phyloP scores from a whole-genome alignment of 1,140 invertebrate genomes.

The Pachypeltis micranthus region DNA sequence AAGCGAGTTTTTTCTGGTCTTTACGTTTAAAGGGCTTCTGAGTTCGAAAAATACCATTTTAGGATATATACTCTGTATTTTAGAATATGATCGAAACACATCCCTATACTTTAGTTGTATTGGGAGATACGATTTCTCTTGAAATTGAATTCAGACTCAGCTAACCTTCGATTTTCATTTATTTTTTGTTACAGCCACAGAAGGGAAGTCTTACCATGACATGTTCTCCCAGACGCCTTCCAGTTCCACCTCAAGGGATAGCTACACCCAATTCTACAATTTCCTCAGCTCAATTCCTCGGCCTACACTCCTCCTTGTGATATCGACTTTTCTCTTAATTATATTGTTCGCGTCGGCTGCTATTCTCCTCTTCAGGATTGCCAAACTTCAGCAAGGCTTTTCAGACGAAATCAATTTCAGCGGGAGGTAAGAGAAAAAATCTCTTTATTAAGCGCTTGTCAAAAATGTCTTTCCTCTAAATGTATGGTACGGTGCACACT shows the following conservation, averaged over 20 bases:
- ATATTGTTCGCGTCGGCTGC: slow-evolving; percentile 33
- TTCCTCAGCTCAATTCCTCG: slow-evolving; percentile 20
- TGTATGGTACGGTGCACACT: not conserved
- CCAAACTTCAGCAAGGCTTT: slow-evolving; percentile 29
- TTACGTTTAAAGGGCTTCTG: too few species aligned
- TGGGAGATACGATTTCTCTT: too few species aligned
- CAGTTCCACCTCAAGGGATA: not conserved
- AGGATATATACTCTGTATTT: too few species aligned
- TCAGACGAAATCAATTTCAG: slow-evolving; percentile 20
- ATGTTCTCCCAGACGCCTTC: slow-evolving; percentile 19
- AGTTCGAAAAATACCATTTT: too few species aligned
- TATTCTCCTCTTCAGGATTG: slow-evolving; percentile 32
- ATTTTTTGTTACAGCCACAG: slow-evolving; percentile 13
- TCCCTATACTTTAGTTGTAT: too few species aligned
- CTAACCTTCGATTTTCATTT: too few species aligned
- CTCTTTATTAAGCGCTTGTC: not conserved
- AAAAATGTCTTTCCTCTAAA: not conserved
- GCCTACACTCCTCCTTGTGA: slow-evolving; percentile 28
- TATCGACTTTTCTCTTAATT: slow-evolving; percentile 31
- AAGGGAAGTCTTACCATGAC: slow-evolving; percentile 22
- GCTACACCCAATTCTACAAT: slow-evolving; percentile 10
- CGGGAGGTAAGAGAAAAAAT: slow-evolving; percentile 18
- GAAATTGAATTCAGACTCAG: too few species aligned
- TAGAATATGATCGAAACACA: too few species aligned
- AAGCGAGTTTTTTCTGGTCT: too few species aligned